A percentile compares a stretch with the other conserved stretches of the same genome.
phyloP scores from a whole-genome alignment of 2,888 invertebrate genomes.

The Poecilobothrus nobilitatus region DNA sequence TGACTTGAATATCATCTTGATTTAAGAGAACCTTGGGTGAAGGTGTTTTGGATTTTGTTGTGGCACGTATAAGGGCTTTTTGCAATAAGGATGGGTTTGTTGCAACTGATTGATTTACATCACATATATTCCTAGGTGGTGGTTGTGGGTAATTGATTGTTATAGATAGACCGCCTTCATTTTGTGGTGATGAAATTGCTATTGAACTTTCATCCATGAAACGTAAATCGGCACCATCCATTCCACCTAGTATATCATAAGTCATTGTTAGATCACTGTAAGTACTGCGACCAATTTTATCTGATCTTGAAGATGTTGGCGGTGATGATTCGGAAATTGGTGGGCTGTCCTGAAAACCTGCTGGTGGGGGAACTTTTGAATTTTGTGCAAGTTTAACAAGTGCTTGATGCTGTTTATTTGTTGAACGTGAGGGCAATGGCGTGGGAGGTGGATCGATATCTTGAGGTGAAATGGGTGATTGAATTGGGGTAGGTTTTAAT shows the following conservation, averaged over 20 bases:
- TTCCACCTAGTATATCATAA: conserved; percentile 66
- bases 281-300: conserved; percentile 47
- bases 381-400: conserved; percentile 46
- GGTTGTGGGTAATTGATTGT: conserved; percentile 47
- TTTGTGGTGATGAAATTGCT: conserved; percentile 67
- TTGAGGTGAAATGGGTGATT: conserved; percentile 25
- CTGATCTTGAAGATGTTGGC: conserved; percentile 52
- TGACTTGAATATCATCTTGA: conserved; percentile 22
- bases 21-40: conserved; percentile 26
- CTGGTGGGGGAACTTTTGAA: conserved; percentile 65
- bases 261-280: conserved; percentile 53
- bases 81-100: conserved; percentile 61
- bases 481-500: conserved; percentile 28
- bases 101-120: conserved; percentile 28
- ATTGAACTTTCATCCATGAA: conserved; percentile 90
- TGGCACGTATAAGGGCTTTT: conserved; percentile 63
- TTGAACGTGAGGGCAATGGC: neutral
- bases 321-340: conserved; percentile 53
- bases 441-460: conserved; percentile 23
- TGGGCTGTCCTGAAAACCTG: conserved; percentile 62
- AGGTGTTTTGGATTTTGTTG: conserved; percentile 49
- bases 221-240: conserved; percentile 78
- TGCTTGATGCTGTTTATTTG: conserved; percentile 16
- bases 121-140: neutral
- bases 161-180: conserved; percentile 65